phyloP scores from a whole-genome alignment of 2,113 vertebrate genomes.

The Gnathonemus longibarbis region DNA sequence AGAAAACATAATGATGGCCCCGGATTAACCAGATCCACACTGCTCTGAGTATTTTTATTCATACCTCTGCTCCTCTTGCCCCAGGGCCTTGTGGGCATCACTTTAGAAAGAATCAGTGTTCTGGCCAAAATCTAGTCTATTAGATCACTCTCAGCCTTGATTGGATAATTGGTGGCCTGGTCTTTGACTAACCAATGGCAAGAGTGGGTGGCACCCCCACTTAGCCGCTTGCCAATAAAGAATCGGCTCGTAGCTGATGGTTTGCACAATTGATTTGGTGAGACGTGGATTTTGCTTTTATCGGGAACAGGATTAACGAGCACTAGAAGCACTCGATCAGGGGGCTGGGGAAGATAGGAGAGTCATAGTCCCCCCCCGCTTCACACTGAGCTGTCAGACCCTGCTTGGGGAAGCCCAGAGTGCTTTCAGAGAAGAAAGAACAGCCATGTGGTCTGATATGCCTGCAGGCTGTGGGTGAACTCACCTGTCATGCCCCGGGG shows the following conservation, averaged over 20 bases:
- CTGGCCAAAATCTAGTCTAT: background rate
- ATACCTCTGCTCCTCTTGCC: conserved; percentile 9
- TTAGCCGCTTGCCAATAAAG: conserved; percentile 49
- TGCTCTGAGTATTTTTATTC: conserved; percentile 19
- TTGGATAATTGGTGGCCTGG: background rate
- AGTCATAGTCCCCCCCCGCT: background rate
- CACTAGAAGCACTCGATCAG: background rate
- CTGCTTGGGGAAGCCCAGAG: background rate
- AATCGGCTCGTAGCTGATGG: conserved; percentile 47
- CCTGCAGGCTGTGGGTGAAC: background rate
- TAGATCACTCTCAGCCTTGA: background rate
- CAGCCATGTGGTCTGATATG: background rate
- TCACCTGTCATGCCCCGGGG: background rate
- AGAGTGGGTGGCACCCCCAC: conserved; percentile 53
- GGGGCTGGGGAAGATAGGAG: background rate
- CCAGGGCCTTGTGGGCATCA: background rate
- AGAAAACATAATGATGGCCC: conserved; percentile 28
- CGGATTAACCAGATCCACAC: conserved; percentile 33
- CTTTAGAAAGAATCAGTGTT: background rate
- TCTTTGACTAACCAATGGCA: conserved; percentile 27
- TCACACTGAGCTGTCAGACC: background rate
- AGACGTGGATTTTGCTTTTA: background rate
- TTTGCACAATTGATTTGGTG: conserved; percentile 50
- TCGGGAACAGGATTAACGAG: background rate
- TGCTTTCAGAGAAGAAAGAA: background rate